Evolutionary conservation across 2,113 vertebrate species (phyloP), one percentile per base, ranked within the genome.

Genomic region (Pteronura brasiliensis): DNA sequence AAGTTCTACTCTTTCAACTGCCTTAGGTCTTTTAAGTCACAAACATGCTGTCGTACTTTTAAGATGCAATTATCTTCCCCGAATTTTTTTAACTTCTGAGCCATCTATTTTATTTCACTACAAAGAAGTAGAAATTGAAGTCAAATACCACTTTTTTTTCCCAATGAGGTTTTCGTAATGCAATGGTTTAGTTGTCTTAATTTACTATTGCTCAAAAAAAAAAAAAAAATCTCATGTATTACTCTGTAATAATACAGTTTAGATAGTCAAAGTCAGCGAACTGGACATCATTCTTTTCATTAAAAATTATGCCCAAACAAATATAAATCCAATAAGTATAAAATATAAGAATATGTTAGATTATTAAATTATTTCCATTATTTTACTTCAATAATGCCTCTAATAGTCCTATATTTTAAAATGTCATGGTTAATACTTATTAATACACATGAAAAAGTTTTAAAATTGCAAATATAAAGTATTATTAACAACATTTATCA

Each of bases 361-460:
- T 77, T 18, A 47, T 31, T 88, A 93, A 96, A 95, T 5, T 29
- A 85, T 84, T 82, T 85, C 17, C 39, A 49, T 13, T 90, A 98
- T 72, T 94, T 34, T n/a, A 59, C 6, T 93, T 95, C 59, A 80
- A 86, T 85, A 97, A 88, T 95, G 2, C 0, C 6, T 97, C 65
- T 83, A 39, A 69, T 89, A 93, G 34, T n/a, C 14, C 42, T 57
- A 59, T 1, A 9, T 96, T 95, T 92, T 61, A 96, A 81, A 95
- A 42, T 36, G 20, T 90, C 25, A 93, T 0, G 18, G 2, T 88
- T 55, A 20, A 90, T 90, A 42, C 27, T 90, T 93, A 13, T 14
- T 95, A 92, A 79, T 90, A 71, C 71, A 93, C 12, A 74, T 44
- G 34, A 97, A 96, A 97, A 81, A 15, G 59, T 93, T 42, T 7